Percentiles rank a stretch among this genome's conserved stretches.
Conservation (phyloP, 2,797 vertebrate genomes). For the Epinephelus awoara region DNA sequence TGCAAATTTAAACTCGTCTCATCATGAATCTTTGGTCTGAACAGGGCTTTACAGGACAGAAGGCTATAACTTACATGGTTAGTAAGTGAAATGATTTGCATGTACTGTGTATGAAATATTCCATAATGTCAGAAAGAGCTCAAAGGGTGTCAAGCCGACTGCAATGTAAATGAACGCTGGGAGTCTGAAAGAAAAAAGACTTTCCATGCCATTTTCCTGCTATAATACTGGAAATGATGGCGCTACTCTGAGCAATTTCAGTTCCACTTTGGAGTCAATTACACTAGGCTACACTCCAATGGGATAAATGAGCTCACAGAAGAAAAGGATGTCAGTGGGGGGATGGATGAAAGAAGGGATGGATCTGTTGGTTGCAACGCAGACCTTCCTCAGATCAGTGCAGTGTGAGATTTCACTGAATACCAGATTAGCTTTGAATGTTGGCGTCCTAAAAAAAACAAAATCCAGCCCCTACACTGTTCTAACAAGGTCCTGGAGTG, state of each 20-base stretch:
- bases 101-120: slow-evolving; percentile 3
- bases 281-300: slow-evolving; percentile 46
- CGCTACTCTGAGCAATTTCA: slow-evolving; percentile 36
- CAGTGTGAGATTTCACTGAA: slow-evolving; percentile 39
- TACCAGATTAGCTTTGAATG: slow-evolving; percentile 43
- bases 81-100: slow-evolving; percentile 25
- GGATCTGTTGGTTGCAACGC: slow-evolving; percentile 39
- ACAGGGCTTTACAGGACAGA: neutral
- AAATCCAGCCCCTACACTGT: slow-evolving; percentile 13
- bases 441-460: slow-evolving; percentile 17
- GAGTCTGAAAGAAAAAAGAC: slow-evolving; percentile 6
- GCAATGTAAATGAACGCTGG: slow-evolving; percentile 7
- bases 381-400: slow-evolving; percentile 35
- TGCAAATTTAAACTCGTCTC: no score
- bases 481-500: slow-evolving; percentile 42
- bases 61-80: neutral
- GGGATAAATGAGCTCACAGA: slow-evolving; percentile 53
- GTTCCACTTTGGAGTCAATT: slow-evolving; percentile 56
- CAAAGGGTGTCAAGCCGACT: slow-evolving; percentile 16
- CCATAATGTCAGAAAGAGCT: neutral
- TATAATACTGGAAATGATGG: slow-evolving; percentile 24
- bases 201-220: slow-evolving; percentile 11
- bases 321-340: slow-evolving; percentile 29
- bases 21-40: no score
- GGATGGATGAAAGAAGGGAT: slow-evolving; percentile 27